Evolutionary conservation across 2,113 vertebrate species (phyloP).

Genomic region (Australoheros scitulus): DNA sequence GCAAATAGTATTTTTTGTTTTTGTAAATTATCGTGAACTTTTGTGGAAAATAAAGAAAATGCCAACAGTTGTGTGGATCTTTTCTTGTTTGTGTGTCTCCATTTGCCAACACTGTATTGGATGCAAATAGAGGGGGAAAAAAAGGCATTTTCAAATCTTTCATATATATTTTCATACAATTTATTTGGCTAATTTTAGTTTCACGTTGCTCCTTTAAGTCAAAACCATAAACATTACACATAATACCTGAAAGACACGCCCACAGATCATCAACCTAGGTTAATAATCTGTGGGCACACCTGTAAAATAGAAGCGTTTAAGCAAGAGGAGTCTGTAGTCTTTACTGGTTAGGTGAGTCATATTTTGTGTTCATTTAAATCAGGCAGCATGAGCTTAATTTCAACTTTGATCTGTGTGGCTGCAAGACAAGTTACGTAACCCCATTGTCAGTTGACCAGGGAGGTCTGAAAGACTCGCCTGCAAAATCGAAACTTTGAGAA

Average conservation of each 20-base stretch:
- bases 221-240: neutral
- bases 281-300: too few species aligned
- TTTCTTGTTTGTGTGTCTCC: neutral
- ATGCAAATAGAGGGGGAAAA: neutral
- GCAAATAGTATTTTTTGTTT: constrained; percentile 78
- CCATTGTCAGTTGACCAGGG: neutral
- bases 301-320: neutral
- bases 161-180: neutral
- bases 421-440: constrained; percentile 21
- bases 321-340: neutral
- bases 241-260: neutral
- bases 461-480: neutral
- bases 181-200: neutral
- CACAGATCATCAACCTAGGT: too few species aligned
- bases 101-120: neutral
- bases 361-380: neutral
- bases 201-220: neutral
- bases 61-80: neutral
- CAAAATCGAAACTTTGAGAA: constrained; percentile 49
- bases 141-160: neutral
- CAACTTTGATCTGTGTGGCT: neutral
- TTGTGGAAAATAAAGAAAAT: constrained; percentile 72
- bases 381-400: neutral
- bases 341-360: neutral
- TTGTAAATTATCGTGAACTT: constrained; percentile 76